Evolutionary conservation across 2,888 invertebrate genomes (phyloP).

Genomic region (Parasteatoda lunata): DNA sequence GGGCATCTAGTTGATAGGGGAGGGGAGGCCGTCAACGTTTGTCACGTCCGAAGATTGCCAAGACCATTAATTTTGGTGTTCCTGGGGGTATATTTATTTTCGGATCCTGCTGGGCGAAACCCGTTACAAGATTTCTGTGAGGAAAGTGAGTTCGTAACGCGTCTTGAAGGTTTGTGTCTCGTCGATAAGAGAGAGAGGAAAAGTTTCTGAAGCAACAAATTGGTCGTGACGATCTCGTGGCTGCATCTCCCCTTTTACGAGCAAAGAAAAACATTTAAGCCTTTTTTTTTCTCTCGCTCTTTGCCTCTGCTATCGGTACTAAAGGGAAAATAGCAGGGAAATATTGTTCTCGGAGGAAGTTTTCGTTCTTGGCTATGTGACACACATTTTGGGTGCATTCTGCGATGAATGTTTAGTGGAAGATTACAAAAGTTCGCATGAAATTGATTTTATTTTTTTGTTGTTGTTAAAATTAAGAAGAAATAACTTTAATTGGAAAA

Average conservation of each 20-base stretch:
- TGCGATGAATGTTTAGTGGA: too few relatives aligned
- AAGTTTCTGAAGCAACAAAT: constrained; percentile 18
- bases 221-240: constrained; percentile 25
- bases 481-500: too few relatives aligned
- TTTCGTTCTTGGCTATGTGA: neutral
- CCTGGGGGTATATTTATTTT: constrained; percentile 62
- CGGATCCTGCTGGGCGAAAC: constrained; percentile 19
- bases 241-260: neutral
- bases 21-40: constrained; percentile 55
- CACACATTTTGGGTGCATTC: too few relatives aligned
- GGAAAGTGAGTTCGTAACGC: neutral
- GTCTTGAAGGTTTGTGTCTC: constrained; percentile 9
- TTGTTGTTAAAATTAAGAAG: too few relatives aligned
- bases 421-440: too few relatives aligned
- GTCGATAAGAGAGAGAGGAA: constrained; percentile 4
- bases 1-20: constrained; percentile 49
- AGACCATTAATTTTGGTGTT: constrained; percentile 56
- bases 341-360: neutral
- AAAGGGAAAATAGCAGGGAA: neutral
- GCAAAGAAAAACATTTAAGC: constrained; percentile 1
- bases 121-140: neutral
- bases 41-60: constrained; percentile 49
- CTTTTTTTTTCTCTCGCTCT: neutral
- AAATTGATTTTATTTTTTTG: too few relatives aligned
- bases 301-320: too few relatives aligned